Evolutionary conservation across 92 coral and sea anemone species (phyloP).

Genomic region (Galaxea fascicularis): DNA sequence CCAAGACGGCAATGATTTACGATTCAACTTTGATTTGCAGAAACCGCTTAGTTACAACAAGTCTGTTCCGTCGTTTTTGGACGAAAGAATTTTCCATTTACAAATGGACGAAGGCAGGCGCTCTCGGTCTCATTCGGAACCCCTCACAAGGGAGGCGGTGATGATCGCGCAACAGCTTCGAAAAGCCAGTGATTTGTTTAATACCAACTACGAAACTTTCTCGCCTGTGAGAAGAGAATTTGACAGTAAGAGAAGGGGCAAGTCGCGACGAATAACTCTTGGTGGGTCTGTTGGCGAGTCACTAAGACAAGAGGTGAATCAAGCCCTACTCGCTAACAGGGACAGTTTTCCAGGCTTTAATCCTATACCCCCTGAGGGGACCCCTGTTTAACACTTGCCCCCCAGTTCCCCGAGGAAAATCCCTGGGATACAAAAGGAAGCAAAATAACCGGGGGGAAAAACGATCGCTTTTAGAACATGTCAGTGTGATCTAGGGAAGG

Average conservation of each 20-base stretch:
- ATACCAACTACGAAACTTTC: conserved; percentile 35
- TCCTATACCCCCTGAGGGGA: conserved; percentile 37
- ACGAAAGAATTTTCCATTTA: conserved; percentile 15
- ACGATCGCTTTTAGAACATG: not conserved
- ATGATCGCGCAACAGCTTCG: conserved; percentile 59
- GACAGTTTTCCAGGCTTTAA: not conserved
- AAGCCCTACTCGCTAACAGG: not conserved
- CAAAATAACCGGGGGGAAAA: not conserved
- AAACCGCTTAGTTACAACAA: not conserved
- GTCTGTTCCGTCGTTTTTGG: conserved; percentile 19
- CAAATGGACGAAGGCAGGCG: conserved; percentile 58
- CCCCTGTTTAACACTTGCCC: conserved; percentile 34
- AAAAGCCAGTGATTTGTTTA: conserved; percentile 59
- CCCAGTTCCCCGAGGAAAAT: not conserved
- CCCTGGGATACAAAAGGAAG: not conserved
- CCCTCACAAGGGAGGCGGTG: conserved; percentile 60
- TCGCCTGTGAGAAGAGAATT: not conserved
- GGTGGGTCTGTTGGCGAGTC: conserved; percentile 28
- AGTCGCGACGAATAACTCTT: conserved; percentile 37
- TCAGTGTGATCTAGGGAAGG: no score
- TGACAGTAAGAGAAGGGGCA: not conserved
- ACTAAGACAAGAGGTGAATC: conserved; percentile 27
- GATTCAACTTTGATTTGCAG: conserved; percentile 25
- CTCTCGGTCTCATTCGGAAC: conserved; percentile 71
- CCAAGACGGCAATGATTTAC: not conserved